phyloP scores from a whole-genome alignment of 2,888 invertebrate genomes.

The Syrphus vitripennis region DNA sequence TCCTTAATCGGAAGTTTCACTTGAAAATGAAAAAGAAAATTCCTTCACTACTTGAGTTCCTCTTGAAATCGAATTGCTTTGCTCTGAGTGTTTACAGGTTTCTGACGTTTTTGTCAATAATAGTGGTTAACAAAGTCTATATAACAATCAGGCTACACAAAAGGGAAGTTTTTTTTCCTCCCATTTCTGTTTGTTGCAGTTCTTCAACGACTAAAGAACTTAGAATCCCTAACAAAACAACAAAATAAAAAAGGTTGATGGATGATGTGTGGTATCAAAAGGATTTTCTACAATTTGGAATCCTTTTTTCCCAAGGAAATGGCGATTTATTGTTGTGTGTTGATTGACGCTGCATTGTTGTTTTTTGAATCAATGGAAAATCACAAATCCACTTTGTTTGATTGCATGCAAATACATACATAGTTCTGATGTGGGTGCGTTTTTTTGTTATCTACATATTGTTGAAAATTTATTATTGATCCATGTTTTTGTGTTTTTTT shows the following conservation, averaged over 20 bases:
- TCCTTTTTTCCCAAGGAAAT: constrained; percentile 21
- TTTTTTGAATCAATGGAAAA: not conserved
- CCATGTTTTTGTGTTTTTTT: constrained; percentile 64
- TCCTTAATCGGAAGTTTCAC: not conserved
- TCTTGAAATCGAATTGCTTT: constrained; percentile 51
- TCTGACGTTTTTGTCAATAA: constrained; percentile 46
- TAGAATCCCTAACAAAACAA: not conserved
- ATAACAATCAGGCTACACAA: constrained; percentile 41
- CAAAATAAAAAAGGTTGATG: constrained; percentile 9
- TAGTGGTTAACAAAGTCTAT: constrained; percentile 37
- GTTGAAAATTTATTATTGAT: constrained; percentile 31
- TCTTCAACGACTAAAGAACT: not conserved
- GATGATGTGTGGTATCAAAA: constrained; percentile 8
- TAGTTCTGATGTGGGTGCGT: not conserved
- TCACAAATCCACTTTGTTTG: constrained; percentile 11
- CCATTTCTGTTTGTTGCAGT: not conserved
- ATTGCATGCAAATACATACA: not conserved
- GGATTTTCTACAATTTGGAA: constrained; percentile 13
- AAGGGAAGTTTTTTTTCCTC: not conserved
- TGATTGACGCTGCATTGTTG: constrained; percentile 35
- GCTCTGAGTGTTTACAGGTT: constrained; percentile 47
- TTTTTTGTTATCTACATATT: not conserved
- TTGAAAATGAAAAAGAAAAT: not conserved
- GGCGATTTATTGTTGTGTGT: constrained; percentile 30
- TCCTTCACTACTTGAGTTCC: not conserved